Percentiles rank a stretch among this genome's conserved stretches.
phyloP scores from a whole-genome alignment of 2,113 vertebrate species.

The Coptodon bakossiorum region DNA sequence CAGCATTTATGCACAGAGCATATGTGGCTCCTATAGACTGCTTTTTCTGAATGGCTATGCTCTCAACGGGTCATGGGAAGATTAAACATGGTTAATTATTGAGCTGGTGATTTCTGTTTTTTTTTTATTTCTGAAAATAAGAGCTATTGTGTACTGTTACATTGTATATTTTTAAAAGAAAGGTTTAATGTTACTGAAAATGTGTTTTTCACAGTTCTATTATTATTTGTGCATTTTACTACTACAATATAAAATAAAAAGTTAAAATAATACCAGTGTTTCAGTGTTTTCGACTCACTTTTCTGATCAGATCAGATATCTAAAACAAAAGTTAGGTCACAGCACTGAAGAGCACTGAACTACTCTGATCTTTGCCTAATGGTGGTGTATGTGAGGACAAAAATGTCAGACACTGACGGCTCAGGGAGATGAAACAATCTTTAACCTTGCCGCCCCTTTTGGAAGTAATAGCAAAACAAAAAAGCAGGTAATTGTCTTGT shows the following conservation, averaged over 20 bases:
- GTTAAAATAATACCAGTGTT: neutral
- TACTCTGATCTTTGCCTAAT: neutral
- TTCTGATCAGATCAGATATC: neutral
- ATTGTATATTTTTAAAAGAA: neutral
- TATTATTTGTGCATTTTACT: neutral
- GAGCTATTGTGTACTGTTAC: neutral
- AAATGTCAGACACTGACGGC: neutral
- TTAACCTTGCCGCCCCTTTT: neutral
- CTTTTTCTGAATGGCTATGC: neutral
- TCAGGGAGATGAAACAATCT: neutral
- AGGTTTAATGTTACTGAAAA: neutral
- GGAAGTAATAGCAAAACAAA: neutral
- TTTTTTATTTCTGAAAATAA: neutral
- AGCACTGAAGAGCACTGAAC: neutral
- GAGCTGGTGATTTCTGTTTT: neutral
- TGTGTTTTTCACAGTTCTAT: neutral
- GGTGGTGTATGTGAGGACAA: neutral
- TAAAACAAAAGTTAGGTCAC: neutral
- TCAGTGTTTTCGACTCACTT: neutral
- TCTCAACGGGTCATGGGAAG: constrained; percentile 54
- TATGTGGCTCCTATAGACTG: constrained; percentile 1
- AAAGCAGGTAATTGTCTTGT: neutral
- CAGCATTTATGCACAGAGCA: neutral
- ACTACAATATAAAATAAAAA: neutral
- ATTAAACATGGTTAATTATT: constrained; percentile 33